Base-by-base conservation (phyloP, 2,797 vertebrate genomes). In the Enteromius unitaeniatus region DNA sequence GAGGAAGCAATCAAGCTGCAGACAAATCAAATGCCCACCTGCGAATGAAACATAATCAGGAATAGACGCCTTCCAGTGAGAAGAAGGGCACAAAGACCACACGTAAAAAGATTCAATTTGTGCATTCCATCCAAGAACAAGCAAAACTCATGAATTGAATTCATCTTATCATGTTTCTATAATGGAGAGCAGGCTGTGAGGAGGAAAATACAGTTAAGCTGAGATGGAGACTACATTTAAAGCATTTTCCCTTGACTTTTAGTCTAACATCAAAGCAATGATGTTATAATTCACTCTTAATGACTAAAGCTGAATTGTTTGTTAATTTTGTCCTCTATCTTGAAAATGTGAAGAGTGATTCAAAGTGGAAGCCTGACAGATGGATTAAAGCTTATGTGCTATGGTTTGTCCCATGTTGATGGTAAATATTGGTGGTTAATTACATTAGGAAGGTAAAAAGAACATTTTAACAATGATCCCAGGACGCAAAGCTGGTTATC, bases 1-100 rank as follows among this genome's bases (percentile, higher is more conserved):
- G 78, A 72, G 53, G 88, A 89, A 87, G 88, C 51, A 90, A 90
- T 89, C 83, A 90, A 85, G 89, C 76, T 37, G 47, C 17, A 47
- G 72, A 73, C 84, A 87, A 83, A 89, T 86, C 76, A 83, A 89
- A 90, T n/a, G 23, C 55, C 11, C 45, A 58, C 83, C 69, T 73
- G 86, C 65, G 84, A 80, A 83, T 62, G 28, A 68, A 84, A 77
- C 82, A 68, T 31, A 89, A 17, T 68, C 84, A 34, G 23, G 45
- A 80, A 67, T 70, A 72, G 21, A 40, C 40, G 47, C 58, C 17
- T 45, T 76, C 17, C 78, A 69, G 45, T 40, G 34, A 82, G 64
- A 21, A 67, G n/a, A 65, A 60, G 21, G 53, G 60, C 67, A 75
- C 42, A 40, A 70, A 79, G 67, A 69, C 26, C 60, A 78, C 42